A percentile compares a stretch with the other conserved stretches of the same genome.
Conservation (phyloP, 2,113 vertebrate species). For the Syngnathus scovelli region DNA sequence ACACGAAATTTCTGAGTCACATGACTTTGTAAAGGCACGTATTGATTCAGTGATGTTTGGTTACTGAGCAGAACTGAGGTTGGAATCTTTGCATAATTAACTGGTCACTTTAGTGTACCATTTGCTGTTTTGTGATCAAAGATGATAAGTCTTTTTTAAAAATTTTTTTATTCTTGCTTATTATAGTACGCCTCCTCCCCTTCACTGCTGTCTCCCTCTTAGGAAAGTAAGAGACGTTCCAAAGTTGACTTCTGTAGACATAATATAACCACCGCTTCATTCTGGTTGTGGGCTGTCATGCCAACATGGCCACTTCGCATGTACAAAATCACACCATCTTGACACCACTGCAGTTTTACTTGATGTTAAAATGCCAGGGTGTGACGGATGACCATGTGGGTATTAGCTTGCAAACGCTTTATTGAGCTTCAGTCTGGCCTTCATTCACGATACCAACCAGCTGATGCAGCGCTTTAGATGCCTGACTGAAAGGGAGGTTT, state of each 20-base stretch:
- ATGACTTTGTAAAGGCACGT: too few species aligned
- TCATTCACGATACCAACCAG: conserved; percentile 16
- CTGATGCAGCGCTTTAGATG: conserved; percentile 15
- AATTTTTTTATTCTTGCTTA: conserved; percentile 46
- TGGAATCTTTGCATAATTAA: not conserved
- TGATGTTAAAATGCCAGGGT: conserved; percentile 6
- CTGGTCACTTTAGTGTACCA: not conserved
- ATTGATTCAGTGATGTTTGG: too few species aligned
- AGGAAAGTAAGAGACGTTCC: conserved; percentile 44
- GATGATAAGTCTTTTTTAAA: too few species aligned
- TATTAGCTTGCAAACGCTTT: conserved; percentile 34
- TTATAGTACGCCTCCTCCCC: conserved; percentile 26
- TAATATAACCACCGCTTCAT: conserved; percentile 45
- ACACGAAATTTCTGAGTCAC: too few species aligned
- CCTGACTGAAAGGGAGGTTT: not conserved
- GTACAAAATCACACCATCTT: conserved; percentile 54
- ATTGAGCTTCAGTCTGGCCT: conserved; percentile 22
- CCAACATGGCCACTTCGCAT: conserved; percentile 27
- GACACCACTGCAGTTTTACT: conserved; percentile 47
- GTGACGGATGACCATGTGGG: conserved; percentile 48
- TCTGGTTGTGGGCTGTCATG: conserved; percentile 45
- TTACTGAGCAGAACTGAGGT: too few species aligned
- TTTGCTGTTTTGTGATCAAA: too few species aligned
- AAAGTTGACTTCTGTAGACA: conserved; percentile 38
- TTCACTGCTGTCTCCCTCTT: conserved; percentile 19